Percentiles rank a stretch among this genome's conserved stretches.
Evolutionary conservation across 2,113 vertebrate genomes (phyloP).

Genomic region (Polypterus senegalus): DNA sequence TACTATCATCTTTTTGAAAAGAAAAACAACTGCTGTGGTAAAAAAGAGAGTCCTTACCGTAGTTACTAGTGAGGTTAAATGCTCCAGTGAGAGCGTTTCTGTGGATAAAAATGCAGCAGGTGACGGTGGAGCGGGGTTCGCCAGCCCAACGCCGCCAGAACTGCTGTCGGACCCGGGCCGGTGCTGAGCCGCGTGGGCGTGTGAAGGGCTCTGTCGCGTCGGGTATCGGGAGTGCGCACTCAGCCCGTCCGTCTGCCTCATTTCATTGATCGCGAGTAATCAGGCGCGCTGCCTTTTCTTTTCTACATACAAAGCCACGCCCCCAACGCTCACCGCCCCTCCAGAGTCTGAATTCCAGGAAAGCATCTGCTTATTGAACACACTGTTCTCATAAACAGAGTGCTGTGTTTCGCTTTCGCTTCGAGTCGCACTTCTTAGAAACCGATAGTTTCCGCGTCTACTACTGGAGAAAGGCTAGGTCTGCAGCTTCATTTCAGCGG

Average conservation of each 20-base stretch:
- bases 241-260: not conserved
- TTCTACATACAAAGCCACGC: not conserved
- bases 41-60: slow-evolving; percentile 16
- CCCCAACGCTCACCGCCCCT: not conserved
- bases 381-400: not conserved
- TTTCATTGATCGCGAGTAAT: not conserved
- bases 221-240: too few species aligned
- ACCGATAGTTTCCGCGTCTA: not conserved
- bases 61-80: slow-evolving; percentile 5
- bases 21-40: not conserved
- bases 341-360: not conserved
- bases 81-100: not conserved
- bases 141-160: not conserved
- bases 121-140: not conserved
- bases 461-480: not conserved
- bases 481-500: not conserved
- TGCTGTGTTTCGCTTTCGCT: not conserved
- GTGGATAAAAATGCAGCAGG: not conserved
- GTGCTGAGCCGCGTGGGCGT: not conserved
- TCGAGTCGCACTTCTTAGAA: not conserved
- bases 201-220: not conserved
- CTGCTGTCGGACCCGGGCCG: not conserved
- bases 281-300: not conserved
- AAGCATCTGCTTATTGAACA: not conserved
- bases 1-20: not conserved